Base-by-base conservation (phyloP, 2,888 invertebrate species). In the Ennomos quercinarius region DNA sequence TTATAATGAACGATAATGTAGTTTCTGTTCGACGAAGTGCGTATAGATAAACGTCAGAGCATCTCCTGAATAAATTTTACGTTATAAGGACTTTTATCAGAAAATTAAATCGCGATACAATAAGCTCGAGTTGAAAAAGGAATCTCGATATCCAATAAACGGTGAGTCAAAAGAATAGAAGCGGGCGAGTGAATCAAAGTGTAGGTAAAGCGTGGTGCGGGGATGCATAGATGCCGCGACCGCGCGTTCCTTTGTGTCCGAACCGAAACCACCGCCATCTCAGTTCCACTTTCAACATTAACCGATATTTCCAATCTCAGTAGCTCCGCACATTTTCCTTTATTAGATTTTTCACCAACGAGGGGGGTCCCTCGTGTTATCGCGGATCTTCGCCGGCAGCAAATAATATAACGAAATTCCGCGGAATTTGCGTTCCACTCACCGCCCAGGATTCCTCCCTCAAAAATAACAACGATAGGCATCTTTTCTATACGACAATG, bases 321-420 rank as follows among this genome's bases (percentile, higher is more conserved):
- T 70, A 71, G 73, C 69, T 73, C 68, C 76, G 71, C 77, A 76
- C 77, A 73, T 71, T 73, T 66, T 68, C 67, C 76, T 83, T 85
- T 86, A 86, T 87, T 82, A 80, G 77, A 85, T 86, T 86, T 84
- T 80, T 80, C 78, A 78, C 78, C 80, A 78, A 71, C 74, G 66
- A n/a, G n/a, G n/a, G n/a, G n/a, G n/a, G n/a, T n/a, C 65, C 62
- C 58, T 70, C 73, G 69, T 75, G 75, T 79, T 85, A 83, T 84
- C 82, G 76, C 70, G 74, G 76, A 83, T 85, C 79, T 81, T 75
- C 75, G 72, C 71, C 77, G 81, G 74, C 80, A 81, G 77, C 83
- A 82, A 85, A 87, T 86, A 84, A 83, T 80, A 84, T 83, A 87
- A 85, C 79, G 78, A 82, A 80, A 87, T 83, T 84, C 82, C 73